phyloP scores from a whole-genome alignment of 2,797 vertebrate genomes.

The Epinephelus malabaricus region DNA sequence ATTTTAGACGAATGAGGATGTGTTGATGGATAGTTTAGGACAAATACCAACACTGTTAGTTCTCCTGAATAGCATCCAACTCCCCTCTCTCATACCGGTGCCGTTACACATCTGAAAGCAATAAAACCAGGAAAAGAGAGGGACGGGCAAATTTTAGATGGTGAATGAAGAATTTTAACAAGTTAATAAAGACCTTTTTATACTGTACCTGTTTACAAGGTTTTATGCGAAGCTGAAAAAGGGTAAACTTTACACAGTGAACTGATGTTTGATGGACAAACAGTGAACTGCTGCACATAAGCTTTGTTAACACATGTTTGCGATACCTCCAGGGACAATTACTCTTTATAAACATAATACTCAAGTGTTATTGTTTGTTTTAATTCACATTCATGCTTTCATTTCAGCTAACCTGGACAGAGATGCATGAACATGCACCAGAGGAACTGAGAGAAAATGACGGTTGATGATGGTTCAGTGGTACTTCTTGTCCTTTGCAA shows the following conservation, averaged over 20 bases:
- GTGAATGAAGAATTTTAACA: slow-evolving; percentile 70
- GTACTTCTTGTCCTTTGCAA: not conserved
- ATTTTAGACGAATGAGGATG: slow-evolving; percentile 49
- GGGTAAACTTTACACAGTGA: slow-evolving; percentile 19
- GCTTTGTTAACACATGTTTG: not conserved
- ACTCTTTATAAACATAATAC: not conserved
- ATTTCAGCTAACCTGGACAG: slow-evolving; percentile 38
- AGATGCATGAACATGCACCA: slow-evolving; percentile 51
- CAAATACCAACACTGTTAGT: slow-evolving; percentile 55
- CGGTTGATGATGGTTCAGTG: slow-evolving; percentile 12
- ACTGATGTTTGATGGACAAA: slow-evolving; percentile 20
- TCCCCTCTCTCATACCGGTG: slow-evolving; percentile 28
- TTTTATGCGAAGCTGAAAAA: slow-evolving; percentile 36
- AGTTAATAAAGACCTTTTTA: slow-evolving; percentile 55
- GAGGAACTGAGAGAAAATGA: slow-evolving; percentile 36
- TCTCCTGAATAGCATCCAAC: slow-evolving; percentile 54
- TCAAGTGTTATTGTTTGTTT: slow-evolving; percentile 11
- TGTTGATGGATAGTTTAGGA: slow-evolving; percentile 53
- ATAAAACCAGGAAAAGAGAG: slow-evolving; percentile 56
- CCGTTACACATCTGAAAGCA: slow-evolving; percentile 72
- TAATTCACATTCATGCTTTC: slow-evolving; percentile 47
- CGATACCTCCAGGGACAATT: slow-evolving; percentile 18
- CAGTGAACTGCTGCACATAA: not conserved
- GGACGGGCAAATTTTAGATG: slow-evolving; percentile 44
- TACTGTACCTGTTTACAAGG: slow-evolving; percentile 60